Evolutionary conservation across 1,140 invertebrate species (phyloP).

Genomic region (Drosophila bipectinata): DNA sequence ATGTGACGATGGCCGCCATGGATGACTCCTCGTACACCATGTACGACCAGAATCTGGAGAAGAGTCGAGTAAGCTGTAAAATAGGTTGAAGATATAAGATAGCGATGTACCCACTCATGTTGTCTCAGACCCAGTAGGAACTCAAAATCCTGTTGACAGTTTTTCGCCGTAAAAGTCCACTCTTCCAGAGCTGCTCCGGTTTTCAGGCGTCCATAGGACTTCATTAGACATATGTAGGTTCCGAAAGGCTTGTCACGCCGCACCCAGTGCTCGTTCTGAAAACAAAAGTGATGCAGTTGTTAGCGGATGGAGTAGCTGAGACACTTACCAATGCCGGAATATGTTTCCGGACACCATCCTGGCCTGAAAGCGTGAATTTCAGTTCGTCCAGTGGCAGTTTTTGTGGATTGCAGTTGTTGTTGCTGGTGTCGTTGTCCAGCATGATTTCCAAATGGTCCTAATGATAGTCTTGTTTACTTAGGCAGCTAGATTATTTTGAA

Average conservation of each 20-base stretch:
- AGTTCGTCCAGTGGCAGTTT: conserved; percentile 54
- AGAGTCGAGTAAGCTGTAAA: neutral
- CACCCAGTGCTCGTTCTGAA: conserved; percentile 60
- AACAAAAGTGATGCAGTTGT: neutral
- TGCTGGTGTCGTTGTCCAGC: conserved; percentile 54
- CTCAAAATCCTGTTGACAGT: conserved; percentile 66
- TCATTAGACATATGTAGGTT: conserved; percentile 63
- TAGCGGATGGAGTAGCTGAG: neutral
- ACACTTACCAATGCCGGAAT: conserved; percentile 56
- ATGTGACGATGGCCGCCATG: conserved; percentile 88
- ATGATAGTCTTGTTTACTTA: neutral
- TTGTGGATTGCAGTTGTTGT: conserved; percentile 60
- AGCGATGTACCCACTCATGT: conserved; percentile 55
- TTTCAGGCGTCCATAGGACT: conserved; percentile 55
- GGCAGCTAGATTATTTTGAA: neutral
- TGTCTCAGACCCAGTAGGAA: conserved; percentile 63
- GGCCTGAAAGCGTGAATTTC: conserved; percentile 37
- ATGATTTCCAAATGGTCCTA: conserved; percentile 16
- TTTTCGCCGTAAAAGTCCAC: conserved; percentile 65
- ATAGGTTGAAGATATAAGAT: neutral
- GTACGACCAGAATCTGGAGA: conserved; percentile 88
- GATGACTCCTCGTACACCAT: conserved; percentile 88
- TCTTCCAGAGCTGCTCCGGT: conserved; percentile 67
- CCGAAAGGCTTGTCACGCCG: conserved; percentile 52
- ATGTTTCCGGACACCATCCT: conserved; percentile 48